Conservation (phyloP, 2,113 vertebrate genomes). For the Scalopus aquaticus region DNA sequence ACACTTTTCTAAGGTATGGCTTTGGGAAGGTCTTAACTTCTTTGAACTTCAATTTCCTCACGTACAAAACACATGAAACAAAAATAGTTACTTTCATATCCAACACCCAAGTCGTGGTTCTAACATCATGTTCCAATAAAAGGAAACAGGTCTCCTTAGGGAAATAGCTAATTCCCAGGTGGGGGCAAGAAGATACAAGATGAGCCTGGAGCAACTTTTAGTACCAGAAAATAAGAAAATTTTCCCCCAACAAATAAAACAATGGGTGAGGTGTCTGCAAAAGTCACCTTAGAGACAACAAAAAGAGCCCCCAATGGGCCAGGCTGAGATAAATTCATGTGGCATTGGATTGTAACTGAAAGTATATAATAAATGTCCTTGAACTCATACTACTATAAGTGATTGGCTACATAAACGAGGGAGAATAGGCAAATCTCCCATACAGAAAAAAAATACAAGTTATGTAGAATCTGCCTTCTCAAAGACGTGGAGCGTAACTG, state of each 20-base stretch:
- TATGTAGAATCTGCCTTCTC: not conserved
- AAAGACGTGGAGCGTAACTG: not conserved
- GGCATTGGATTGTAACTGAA: constrained; percentile 19
- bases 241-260: not conserved
- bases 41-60: not conserved
- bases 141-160: not conserved
- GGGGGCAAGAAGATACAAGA: not conserved
- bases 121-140: not conserved
- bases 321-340: not conserved
- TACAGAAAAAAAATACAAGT: not conserved
- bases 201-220: not conserved
- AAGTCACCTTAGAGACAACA: not conserved
- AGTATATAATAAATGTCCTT: constrained; percentile 32
- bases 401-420: not conserved
- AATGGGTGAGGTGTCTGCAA: not conserved
- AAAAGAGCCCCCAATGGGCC: not conserved
- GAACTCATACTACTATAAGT: not conserved
- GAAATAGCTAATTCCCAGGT: not conserved
- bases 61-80: not conserved
- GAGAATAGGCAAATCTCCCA: not conserved
- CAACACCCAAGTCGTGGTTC: not conserved
- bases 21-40: not conserved
- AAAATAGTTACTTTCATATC: not conserved
- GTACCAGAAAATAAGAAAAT: constrained; percentile 4
- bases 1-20: not conserved